A percentile compares a stretch with the other conserved stretches of the same genome.
phyloP scores from a whole-genome alignment of 2,888 invertebrate genomes.

The Parasteatoda lunata region DNA sequence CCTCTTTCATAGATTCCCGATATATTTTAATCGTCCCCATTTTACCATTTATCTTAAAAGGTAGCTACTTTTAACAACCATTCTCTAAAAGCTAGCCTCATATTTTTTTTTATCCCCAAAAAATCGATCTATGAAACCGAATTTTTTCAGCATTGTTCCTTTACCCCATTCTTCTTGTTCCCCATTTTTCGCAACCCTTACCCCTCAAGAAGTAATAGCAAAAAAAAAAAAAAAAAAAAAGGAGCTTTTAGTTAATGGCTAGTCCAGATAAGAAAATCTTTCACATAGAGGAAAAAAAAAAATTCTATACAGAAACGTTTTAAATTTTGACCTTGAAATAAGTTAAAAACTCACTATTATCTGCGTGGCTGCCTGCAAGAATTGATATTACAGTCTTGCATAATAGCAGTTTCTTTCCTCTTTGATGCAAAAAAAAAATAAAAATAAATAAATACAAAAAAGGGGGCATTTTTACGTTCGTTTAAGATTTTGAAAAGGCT shows the following conservation, averaged over 20 bases:
- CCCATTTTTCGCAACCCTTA: too few species aligned
- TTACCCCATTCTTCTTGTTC: too few species aligned
- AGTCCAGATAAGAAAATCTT: slow-evolving; percentile 1
- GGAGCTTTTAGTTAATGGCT: slow-evolving; percentile 12
- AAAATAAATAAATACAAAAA: background rate
- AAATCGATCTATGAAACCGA: background rate
- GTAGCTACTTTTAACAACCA: too few species aligned
- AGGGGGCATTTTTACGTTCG: background rate
- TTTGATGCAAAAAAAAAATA: background rate
- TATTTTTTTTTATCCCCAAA: too few species aligned
- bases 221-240: slow-evolving; percentile 10
- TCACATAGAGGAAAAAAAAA: background rate
- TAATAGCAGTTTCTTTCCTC: background rate
- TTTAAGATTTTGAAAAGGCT: background rate
- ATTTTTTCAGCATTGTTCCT: background rate
- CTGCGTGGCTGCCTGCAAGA: slow-evolving; percentile 1
- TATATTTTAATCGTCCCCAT: too few species aligned
- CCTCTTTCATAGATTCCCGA: too few species aligned
- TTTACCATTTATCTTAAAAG: too few species aligned
- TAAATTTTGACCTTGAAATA: slow-evolving; percentile 45
- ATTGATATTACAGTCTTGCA: slow-evolving; percentile 1
- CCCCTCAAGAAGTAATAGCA: background rate
- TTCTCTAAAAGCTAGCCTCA: too few species aligned
- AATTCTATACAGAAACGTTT: slow-evolving; percentile 12
- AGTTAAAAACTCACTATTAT: slow-evolving; percentile 29